Base-by-base conservation (phyloP, 37 sponge, comb jelly and placozoan genomes). In the Chondrilla cf. caribensis region DNA sequence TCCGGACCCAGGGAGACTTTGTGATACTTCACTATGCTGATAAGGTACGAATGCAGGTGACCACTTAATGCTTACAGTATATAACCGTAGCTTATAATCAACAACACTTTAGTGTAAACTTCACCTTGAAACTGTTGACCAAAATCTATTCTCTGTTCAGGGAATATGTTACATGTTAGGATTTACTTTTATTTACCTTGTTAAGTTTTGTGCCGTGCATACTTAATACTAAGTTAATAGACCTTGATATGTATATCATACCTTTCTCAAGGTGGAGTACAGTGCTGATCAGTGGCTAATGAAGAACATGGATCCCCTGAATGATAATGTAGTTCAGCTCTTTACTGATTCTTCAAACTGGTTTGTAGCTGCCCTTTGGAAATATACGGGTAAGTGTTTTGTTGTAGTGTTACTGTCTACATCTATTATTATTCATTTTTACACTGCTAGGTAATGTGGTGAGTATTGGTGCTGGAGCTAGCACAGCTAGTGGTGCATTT, bases 281-380 rank as follows among this genome's bases (percentile, higher is more conserved):
- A 81, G 58, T 47, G 87, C 93, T 67, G 91, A 89, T 8, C 79
- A 86, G 60, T 98, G 99, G 99, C 85, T 98, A 70, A 86, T 98
- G 89, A 98, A 98, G 91, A 98, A 98, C 89, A 98, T 98, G 99
- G 99, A 98, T 84, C 99, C 99, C 22, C 94, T 98, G 54, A 98
- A 98, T 66, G 99, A 98, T 75, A 98, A 96, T 39, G 59, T 98
- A 17, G 92, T 95, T 21, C 83, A 87, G 51, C 90, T 98, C 39
- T 70, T 98, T 15, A 81, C 86, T 32, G 83, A 82, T 77, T 98
- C 99, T n/a, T 81, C 67, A 40, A 96, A 96, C 84, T 79, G 71
- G 81, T 92, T 98, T 37, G 85, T 98, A 3, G 90, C 92, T 26
- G 77, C 79, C 22, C 87, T 98, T 26, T 98, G 97, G 96, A 98